Evolutionary conservation across 2,888 invertebrate genomes (phyloP).

Genomic region (Platycheirus rosarum): DNA sequence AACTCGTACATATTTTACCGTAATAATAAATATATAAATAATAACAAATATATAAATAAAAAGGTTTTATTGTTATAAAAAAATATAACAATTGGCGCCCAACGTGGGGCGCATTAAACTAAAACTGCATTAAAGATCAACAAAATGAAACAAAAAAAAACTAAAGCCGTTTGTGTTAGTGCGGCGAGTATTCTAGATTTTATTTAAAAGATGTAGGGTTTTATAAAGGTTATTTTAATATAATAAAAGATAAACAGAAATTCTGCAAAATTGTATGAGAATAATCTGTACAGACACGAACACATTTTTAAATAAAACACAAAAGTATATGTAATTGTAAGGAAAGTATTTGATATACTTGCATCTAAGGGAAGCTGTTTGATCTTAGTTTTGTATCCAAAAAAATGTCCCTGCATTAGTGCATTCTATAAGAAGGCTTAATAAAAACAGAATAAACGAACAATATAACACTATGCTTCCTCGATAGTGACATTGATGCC

Average conservation of each 20-base stretch:
- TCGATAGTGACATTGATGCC: no score
- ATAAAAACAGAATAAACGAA: conserved; percentile 68
- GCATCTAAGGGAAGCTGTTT: conserved; percentile 51
- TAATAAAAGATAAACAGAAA: conserved; percentile 30
- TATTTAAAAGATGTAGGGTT: conserved; percentile 71
- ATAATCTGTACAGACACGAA: no score
- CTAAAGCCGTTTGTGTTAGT: conserved; percentile 49
- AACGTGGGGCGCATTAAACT: no score
- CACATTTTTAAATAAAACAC: no score
- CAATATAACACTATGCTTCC: no score
- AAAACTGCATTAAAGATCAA: conserved; percentile 57
- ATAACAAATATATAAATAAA: no score
- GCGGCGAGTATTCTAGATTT: conserved; percentile 71
- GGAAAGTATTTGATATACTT: conserved; percentile 55
- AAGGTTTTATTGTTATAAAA: no score
- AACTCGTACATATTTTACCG: no score
- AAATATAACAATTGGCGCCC: no score
- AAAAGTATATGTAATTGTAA: conserved; percentile 34
- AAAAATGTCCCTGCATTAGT: conserved; percentile 38
- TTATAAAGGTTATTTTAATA: conserved; percentile 46
- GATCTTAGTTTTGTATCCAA: conserved; percentile 57
- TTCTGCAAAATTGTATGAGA: conserved; percentile 41
- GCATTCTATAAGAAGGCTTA: conserved; percentile 54
- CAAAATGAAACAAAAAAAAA: conserved; percentile 29
- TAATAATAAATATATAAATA: no score